Evolutionary conservation across 2,888 invertebrate genomes (phyloP), one percentile per base, ranked within the genome.

Genomic region (Neocrepidodera transversa): DNA sequence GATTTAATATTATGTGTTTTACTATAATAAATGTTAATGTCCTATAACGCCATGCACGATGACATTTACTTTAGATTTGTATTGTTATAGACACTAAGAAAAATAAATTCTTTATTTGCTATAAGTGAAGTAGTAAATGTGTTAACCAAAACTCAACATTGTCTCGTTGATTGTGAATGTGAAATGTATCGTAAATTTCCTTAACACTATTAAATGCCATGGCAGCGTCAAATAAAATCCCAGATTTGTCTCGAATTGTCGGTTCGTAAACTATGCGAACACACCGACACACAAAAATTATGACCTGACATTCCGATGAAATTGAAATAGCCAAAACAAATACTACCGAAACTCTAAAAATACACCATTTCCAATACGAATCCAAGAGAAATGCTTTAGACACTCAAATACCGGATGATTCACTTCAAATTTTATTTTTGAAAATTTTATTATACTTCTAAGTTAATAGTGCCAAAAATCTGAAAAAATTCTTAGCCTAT

Each of bases 301-400:
- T 40, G 50, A 58, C 60, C 51, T 49, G 56, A 50, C 60, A 64
- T 64, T 57, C 62, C 65, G 55, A 62, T 65, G 65, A 60, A 65
- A 65, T 54, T 58, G 60, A 55, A 62, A 65, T 65, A 65, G 62
- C 65, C 65, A 65, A 65, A 65, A 65, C 65, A 65, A 65, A 65
- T 62, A 65, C 47, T 54, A 51, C 54, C 57, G 59, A 62, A 53
- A 28, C 28, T 47, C 64, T 59, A 64, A 64, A 64, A 64, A 64
- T 64, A 64, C 48, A 32, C 50, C 42, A 47, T 56, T 61, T 64
- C 61, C 64, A 56, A 62, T 61, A 61, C 57, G 59, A 54, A 58
- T 61, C 35, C 61, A 64, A 61, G 56, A 59, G 32, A 32, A 13
- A n/a, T 32, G 32, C 32, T 6, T 8, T 8, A 10, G 10, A 10